Base-by-base conservation (phyloP, 2,797 vertebrate species). In the Pelodytes ibericus region DNA sequence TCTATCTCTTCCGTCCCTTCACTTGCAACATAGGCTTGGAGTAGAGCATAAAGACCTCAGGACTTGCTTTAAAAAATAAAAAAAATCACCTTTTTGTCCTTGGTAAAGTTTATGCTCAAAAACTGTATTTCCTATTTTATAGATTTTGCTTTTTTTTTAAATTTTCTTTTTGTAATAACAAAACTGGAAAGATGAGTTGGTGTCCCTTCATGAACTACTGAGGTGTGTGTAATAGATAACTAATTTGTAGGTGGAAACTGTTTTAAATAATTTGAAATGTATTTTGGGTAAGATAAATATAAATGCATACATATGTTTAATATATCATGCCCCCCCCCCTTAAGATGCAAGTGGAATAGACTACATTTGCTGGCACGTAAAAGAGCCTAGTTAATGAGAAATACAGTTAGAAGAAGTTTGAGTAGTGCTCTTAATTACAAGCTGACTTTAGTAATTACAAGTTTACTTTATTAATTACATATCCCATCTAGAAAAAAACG, bases 261-360 rank as follows among this genome's bases (percentile, higher is more conserved):
- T 75, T 75, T 85, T n/a, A n/a, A n/a, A n/a, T n/a, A 79, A 83
- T 84, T 81, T 88, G 84, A 89, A 86, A 85, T 85, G 84, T 84
- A 83, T 83, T 56, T 78, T 79, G 77, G 86, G 85, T 87, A 87
- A 71, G 75, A 81, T 66, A 72, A 72, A 78, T 66, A 16, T 47
- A 61, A 72, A 61, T 61, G 57, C 29, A 53, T 68, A 63, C 27
- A 30, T 39, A 60, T n/a, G 16, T 74, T 79, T 79, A 72, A 59
- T 78, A 72, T 72, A 78, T 72, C 31, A 68, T 68, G 31, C 30
- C 68, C 74, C 11, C 44, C 68, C 30, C 67, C 26, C n/a, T 27
- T 25, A 8, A 24, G 20, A 3, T 53, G 20, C 71, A 41, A 33
- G 66, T 47, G 8, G 15, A 18, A 60, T 33, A 47, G 6, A 41